Evolutionary conservation across 2,797 vertebrate genomes (phyloP).

Genomic region (Masticophis lateralis): DNA sequence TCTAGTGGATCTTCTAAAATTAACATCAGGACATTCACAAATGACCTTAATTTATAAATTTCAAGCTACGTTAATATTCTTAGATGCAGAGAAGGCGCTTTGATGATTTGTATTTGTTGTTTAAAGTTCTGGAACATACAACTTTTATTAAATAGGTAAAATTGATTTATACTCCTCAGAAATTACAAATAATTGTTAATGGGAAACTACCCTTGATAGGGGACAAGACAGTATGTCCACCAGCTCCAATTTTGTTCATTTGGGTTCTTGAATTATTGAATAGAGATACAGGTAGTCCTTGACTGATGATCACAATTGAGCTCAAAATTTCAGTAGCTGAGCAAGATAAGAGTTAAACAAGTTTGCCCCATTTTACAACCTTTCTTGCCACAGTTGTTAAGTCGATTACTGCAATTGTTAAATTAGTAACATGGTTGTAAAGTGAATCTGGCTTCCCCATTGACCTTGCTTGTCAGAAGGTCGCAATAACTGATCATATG

Average conservation of each 20-base stretch:
- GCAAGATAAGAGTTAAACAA: neutral
- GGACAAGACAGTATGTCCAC: neutral
- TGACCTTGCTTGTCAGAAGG: neutral
- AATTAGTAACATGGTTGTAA: neutral
- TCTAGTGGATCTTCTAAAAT: neutral
- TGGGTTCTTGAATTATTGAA: neutral
- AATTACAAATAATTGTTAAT: neutral
- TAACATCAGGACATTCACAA: neutral
- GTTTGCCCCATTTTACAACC: neutral
- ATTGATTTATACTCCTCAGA: neutral
- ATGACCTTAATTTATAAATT: neutral
- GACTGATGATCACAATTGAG: neutral
- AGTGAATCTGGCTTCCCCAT: neutral
- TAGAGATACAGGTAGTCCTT: neutral
- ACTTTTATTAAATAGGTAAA: neutral
- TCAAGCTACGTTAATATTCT: neutral
- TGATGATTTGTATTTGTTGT: neutral
- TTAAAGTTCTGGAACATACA: neutral
- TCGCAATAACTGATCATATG: neutral
- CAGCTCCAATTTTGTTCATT: neutral
- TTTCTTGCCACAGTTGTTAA: neutral
- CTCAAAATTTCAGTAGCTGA: neutral
- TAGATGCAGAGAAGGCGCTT: neutral
- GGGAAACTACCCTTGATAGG: neutral
- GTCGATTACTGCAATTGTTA: neutral